These are phyloP conservation scores for Micrasema minimum DNA, from an alignment of 1,140 invertebrate genomes.

Conservation along the genomic window DNA sequence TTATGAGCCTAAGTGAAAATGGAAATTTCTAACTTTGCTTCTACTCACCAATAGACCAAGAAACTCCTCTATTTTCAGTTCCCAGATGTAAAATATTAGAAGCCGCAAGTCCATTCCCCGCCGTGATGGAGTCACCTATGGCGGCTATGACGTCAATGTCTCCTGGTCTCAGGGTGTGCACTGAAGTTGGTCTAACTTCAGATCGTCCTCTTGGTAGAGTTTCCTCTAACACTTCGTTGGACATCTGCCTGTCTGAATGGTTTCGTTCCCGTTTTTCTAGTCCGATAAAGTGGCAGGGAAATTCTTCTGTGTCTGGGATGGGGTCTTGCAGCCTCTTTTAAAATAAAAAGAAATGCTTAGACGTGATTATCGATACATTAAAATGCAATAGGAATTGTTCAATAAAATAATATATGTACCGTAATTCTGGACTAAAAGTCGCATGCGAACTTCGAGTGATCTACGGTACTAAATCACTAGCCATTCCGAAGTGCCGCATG, in stretches of 20 bases:
- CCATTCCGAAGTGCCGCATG: too few species aligned
- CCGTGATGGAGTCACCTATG: conserved; percentile 77
- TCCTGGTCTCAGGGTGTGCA: conserved; percentile 70
- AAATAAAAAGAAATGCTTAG: too few species aligned
- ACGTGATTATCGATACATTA: too few species aligned
- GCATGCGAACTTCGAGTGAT: too few species aligned
- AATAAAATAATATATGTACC: too few species aligned
- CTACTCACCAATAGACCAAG: conserved; percentile 60
- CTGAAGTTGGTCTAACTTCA: conserved; percentile 52
- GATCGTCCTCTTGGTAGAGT: conserved; percentile 7
- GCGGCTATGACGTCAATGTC: conserved; percentile 77
- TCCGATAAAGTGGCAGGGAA: conserved; percentile 30
- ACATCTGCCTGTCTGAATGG: not conserved
- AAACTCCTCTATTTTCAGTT: conserved; percentile 66
- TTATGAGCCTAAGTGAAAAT: too few species aligned
- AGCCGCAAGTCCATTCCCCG: conserved; percentile 71
- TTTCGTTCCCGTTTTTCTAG: not conserved
- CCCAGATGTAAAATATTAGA: conserved; percentile 60
- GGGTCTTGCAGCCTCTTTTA: conserved; percentile 12
- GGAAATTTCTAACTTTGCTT: too few species aligned
- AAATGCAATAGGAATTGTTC: too few species aligned
- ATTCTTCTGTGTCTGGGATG: conserved; percentile 12
- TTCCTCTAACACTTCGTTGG: not conserved
- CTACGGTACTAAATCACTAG: too few species aligned
- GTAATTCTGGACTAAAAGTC: too few species aligned